Evolutionary conservation across 2,888 invertebrate species (phyloP).

Genomic region (Peribatodes rhomboidaria): DNA sequence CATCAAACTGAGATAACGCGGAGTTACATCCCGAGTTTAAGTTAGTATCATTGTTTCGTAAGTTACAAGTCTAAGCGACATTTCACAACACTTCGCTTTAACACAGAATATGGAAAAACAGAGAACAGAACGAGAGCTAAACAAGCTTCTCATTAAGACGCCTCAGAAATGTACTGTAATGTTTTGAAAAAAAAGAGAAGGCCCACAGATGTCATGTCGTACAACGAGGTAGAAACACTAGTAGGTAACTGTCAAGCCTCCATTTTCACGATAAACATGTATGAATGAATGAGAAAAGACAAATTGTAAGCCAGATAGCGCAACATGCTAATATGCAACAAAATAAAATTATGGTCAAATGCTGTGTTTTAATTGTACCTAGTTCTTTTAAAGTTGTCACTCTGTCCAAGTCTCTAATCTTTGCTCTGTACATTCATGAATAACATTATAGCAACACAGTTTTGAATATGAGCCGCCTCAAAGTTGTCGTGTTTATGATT

Average conservation of each 20-base stretch:
- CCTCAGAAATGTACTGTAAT: too few species aligned
- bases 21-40: conserved; percentile 79
- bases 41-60: conserved; percentile 84
- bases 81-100: conserved; percentile 65
- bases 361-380: too few species aligned
- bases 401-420: conserved; percentile 3
- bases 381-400: background rate
- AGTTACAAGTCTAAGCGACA: conserved; percentile 82
- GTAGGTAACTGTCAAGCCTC: too few species aligned
- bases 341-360: too few species aligned
- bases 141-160: background rate
- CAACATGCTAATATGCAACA: too few species aligned
- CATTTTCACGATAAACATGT: too few species aligned
- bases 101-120: background rate
- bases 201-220: too few species aligned
- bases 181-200: too few species aligned
- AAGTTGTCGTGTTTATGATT: conserved; percentile 70
- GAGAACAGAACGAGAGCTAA: background rate
- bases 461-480: conserved; percentile 77
- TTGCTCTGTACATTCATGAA: conserved; percentile 72
- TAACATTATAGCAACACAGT: conserved; percentile 79
- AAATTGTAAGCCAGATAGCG: too few species aligned
- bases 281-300: too few species aligned
- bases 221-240: too few species aligned
- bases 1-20: conserved; percentile 79